phyloP scores from a whole-genome alignment of 2,113 vertebrate species.

The Pelobates fuscus region DNA sequence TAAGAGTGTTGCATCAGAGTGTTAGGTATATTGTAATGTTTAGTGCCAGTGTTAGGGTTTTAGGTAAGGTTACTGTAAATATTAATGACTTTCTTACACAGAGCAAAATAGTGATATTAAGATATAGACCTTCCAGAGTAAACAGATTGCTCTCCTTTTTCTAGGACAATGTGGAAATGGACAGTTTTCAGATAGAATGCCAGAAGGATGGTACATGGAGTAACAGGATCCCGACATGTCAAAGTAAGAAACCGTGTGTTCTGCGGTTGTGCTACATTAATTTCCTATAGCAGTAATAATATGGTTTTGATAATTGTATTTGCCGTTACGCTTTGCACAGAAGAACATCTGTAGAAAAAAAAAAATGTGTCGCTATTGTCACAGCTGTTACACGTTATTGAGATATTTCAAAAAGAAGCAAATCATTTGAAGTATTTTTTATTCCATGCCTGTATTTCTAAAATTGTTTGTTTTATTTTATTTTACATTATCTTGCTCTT shows the following conservation, averaged over 20 bases:
- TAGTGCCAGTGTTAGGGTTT: no score
- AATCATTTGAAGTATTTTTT: slow-evolving; percentile 4
- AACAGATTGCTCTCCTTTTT: slow-evolving; percentile 1
- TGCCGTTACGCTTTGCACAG: neutral
- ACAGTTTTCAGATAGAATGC: slow-evolving; percentile 83
- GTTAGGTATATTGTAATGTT: no score
- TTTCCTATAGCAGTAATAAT: no score
- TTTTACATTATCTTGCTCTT: slow-evolving; percentile 5
- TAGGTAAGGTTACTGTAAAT: no score
- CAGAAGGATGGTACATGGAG: slow-evolving; percentile 84
- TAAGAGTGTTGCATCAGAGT: no score
- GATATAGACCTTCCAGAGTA: neutral
- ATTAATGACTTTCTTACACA: no score
- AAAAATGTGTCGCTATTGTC: neutral
- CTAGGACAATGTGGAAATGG: slow-evolving; percentile 75
- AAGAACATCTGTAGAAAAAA: neutral
- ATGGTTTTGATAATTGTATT: neutral
- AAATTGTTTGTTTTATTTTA: neutral
- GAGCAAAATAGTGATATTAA: no score
- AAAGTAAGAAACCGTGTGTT: slow-evolving; percentile 75
- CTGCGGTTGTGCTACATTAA: neutral
- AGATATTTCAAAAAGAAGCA: neutral
- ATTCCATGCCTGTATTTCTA: neutral
- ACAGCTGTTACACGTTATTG: neutral
- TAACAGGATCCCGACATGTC: slow-evolving; percentile 77